Evolutionary conservation across 2,888 invertebrate genomes (phyloP), one percentile per base, ranked within the genome.

Genomic region (Chrysolina oricalcia): DNA sequence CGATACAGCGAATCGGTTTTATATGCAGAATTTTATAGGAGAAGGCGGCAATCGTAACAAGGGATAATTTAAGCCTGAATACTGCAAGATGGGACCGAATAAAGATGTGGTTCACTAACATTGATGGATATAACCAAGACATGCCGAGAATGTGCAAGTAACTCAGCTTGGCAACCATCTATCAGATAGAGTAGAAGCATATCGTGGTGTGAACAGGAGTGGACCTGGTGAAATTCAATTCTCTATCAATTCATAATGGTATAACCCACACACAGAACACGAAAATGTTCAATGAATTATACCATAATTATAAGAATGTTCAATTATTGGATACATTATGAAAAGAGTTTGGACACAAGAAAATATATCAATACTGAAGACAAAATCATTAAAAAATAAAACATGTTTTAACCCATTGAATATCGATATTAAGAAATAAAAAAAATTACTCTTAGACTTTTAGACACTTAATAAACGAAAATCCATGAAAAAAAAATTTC

Each of bases 11-110:
- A 48, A 48, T 48, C 48, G 48, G 48, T 48, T 48, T 48, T 48
- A 48, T 48, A 48, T 17, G 48, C 48, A 48, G 48, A 48, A 48
- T 48, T 48, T 48, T 48, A 48, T 48, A 17, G 48, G 48, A 48
- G 48, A 48, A 48, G 48, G 48, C 48, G 48, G 48, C 17, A 48
- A 48, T 17, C 48, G 48, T 48, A 48, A 48, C 48, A 48, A 48
- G 48, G n/a, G 48, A 48, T 48, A 48, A 48, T 48, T 48, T 48
- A 48, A 17, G 48, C 48, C 48, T 48, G 17, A 19, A 48, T 48
- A 48, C 48, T 48, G 48, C 48, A 17, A 48, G 17, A 48, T 48
- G 48, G 17, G 48, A 48, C 48, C 48, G n/a, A 48, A 48, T 48
- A 17, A 48, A 48, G 48, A 48, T 48, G 48, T 48, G 48, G 48